Evolutionary conservation across 2,113 vertebrate genomes (phyloP).

Genomic region (Pedionomus torquatus): DNA sequence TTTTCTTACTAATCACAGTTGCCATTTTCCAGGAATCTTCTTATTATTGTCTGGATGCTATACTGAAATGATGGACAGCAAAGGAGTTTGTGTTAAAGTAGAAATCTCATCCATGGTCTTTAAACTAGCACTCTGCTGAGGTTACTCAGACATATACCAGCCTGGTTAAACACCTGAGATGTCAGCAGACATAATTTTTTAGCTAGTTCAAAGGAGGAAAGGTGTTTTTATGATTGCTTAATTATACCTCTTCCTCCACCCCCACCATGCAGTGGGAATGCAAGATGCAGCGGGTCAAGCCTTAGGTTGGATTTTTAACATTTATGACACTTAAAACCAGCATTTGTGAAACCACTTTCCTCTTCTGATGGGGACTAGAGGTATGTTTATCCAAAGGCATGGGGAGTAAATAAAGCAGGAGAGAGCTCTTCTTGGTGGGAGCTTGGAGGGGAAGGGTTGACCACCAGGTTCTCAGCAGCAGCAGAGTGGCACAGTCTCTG

Average conservation of each 20-base stretch:
- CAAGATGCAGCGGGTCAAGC: not conserved
- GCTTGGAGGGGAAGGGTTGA: not conserved
- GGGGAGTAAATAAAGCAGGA: not conserved
- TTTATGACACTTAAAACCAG: not conserved
- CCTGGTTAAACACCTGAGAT: not conserved
- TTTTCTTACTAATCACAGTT: not conserved
- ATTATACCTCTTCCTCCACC: not conserved
- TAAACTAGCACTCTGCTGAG: not conserved
- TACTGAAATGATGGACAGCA: not conserved
- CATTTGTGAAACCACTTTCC: not conserved
- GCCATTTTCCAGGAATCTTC: not conserved
- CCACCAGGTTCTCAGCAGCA: not conserved
- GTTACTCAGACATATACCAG: not conserved
- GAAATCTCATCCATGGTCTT: not conserved
- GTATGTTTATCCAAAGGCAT: not conserved
- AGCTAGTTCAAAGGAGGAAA: not conserved
- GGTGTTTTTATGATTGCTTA: not conserved
- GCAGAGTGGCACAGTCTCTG: not conserved
- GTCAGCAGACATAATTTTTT: not conserved
- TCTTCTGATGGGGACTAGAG: not conserved
- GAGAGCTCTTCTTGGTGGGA: not conserved
- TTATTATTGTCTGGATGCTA: not conserved
- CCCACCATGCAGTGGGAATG: rapidly evolving
- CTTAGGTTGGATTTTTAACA: not conserved
- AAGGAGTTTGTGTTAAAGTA: not conserved